phyloP scores from a whole-genome alignment of 2,113 vertebrate genomes.

The Miniopterus natalensis region DNA sequence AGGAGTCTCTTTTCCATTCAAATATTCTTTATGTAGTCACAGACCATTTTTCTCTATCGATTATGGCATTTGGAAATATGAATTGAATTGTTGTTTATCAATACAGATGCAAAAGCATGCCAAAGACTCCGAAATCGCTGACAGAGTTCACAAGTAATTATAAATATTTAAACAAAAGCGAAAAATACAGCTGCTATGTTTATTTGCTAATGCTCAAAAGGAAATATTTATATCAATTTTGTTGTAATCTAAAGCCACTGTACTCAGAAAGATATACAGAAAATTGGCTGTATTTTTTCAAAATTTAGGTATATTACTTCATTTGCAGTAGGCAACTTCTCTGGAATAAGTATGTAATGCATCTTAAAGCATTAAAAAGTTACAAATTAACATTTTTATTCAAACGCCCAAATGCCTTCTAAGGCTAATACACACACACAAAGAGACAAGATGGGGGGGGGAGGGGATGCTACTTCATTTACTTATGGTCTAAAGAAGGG shows the following conservation, averaged over 20 bases:
- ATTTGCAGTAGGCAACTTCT: neutral
- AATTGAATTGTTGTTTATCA: slow-evolving; percentile 47
- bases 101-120: neutral
- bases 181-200: slow-evolving; percentile 59
- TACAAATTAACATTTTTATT: slow-evolving; percentile 9
- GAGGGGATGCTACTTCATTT: neutral
- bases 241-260: slow-evolving; percentile 56
- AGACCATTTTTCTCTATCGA: neutral
- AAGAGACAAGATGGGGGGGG: neutral
- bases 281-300: neutral
- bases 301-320: neutral
- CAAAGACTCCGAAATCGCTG: neutral
- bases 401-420: neutral
- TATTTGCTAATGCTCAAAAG: neutral
- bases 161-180: slow-evolving; percentile 71
- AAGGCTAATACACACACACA: neutral
- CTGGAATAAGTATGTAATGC: neutral
- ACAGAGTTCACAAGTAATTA: slow-evolving; percentile 28
- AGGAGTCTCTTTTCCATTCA: neutral
- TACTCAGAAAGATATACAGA: slow-evolving; percentile 26
- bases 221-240: slow-evolving; percentile 63
- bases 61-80: slow-evolving; percentile 50
- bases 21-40: neutral
- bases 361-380: neutral
- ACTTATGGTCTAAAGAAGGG: neutral